Evolutionary conservation across 2,888 invertebrate genomes (phyloP).

Genomic region (Campoletis raptor): DNA sequence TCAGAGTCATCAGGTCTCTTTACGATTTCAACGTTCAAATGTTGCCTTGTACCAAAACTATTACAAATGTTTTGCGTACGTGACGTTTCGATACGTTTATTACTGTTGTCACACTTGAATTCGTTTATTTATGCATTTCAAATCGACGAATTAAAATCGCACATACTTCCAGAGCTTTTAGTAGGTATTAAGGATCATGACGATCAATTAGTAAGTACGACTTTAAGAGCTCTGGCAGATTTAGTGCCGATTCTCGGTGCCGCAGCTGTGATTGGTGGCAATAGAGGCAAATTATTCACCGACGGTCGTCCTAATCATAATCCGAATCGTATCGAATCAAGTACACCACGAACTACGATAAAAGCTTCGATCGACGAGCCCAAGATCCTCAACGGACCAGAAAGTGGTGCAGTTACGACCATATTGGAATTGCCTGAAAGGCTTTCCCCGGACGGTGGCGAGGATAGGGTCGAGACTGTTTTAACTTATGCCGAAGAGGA

Average conservation of each 20-base stretch:
- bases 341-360: conserved; percentile 24
- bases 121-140: conserved; percentile 91
- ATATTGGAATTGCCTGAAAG: conserved; percentile 88
- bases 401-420: conserved; percentile 45
- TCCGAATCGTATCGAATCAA: conserved; percentile 74
- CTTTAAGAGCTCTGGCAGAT: conserved; percentile 92
- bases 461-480: conserved; percentile 86
- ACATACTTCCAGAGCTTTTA: conserved; percentile 94
- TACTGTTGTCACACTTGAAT: conserved; percentile 92
- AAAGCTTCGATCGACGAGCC: conserved; percentile 41
- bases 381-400: conserved; percentile 21
- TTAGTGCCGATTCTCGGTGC: conserved; percentile 94
- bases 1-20: conserved; percentile 87
- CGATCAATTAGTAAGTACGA: conserved; percentile 92
- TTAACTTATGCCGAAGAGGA: conserved; percentile 86
- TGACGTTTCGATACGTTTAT: conserved; percentile 92
- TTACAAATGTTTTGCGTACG: conserved; percentile 93
- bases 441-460: conserved; percentile 94
- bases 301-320: conserved; percentile 92
- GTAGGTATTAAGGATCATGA: conserved; percentile 95
- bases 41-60: conserved; percentile 91
- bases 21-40: conserved; percentile 89
- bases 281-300: conserved; percentile 91
- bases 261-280: conserved; percentile 93
- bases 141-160: conserved; percentile 90